A percentile compares a stretch with the other conserved stretches of the same genome.
Conservation (phyloP, 2,888 invertebrate genomes). For the Pantelozetes paolii region DNA sequence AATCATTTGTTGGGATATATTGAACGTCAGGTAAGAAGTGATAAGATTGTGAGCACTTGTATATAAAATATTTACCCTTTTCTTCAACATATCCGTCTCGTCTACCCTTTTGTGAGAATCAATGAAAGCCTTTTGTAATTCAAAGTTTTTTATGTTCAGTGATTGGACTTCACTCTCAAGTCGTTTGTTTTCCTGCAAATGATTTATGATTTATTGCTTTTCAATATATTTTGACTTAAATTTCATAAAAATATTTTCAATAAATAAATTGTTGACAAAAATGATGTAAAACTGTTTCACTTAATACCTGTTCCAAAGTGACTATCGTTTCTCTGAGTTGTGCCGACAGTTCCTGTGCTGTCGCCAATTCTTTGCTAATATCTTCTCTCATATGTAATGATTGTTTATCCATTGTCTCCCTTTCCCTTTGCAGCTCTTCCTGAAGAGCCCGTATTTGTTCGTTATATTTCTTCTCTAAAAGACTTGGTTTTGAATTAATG, state of each 20-base stretch:
- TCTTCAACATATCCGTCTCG: constrained; percentile 49
- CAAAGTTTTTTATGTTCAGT: constrained; percentile 59
- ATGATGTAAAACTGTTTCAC: neutral
- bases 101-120: constrained; percentile 52
- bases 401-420: constrained; percentile 65
- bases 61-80: constrained; percentile 48
- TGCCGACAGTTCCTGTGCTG: constrained; percentile 65
- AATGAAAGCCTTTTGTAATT: constrained; percentile 54
- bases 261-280: neutral
- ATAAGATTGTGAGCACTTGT: too few species aligned
- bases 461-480: constrained; percentile 69
- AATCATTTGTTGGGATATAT: too few species aligned
- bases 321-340: constrained; percentile 63
- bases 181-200: constrained; percentile 60
- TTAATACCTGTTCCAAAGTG: constrained; percentile 56
- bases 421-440: constrained; percentile 66
- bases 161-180: constrained; percentile 63
- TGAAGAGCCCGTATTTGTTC: constrained; percentile 69
- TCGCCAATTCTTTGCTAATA: constrained; percentile 63
- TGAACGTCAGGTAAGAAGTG: too few species aligned
- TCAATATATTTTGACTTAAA: constrained; percentile 8
- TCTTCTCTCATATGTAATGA: constrained; percentile 52
- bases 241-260: constrained; percentile 10
- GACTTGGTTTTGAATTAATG: constrained; percentile 52
- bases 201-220: neutral